Conservation (phyloP, 2,888 invertebrate species). For the Omphaloscelis lunosa region DNA sequence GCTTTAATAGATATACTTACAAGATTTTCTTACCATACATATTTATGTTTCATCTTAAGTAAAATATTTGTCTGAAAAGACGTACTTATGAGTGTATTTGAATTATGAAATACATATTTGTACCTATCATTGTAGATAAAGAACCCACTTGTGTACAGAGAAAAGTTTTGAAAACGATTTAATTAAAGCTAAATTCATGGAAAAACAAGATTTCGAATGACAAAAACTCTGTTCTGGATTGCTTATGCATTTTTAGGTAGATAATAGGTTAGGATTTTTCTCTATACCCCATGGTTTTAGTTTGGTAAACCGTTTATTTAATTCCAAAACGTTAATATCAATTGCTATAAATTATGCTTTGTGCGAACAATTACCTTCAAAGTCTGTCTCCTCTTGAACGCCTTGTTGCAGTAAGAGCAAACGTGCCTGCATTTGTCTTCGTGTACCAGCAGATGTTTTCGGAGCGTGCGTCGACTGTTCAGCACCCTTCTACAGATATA, state of each 20-base stretch:
- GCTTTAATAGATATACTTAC: not conserved
- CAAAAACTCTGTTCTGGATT: not conserved
- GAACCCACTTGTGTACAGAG: not conserved
- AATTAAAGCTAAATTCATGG: not conserved
- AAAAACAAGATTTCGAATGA: not conserved
- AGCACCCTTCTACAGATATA: slow-evolving; percentile 88
- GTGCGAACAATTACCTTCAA: slow-evolving; percentile 76
- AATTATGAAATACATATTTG: not conserved
- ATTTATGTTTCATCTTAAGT: not conserved
- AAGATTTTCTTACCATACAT: not conserved
- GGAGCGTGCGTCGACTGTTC: slow-evolving; percentile 89
- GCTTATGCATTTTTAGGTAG: not conserved
- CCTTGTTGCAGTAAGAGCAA: slow-evolving; percentile 90
- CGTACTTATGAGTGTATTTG: not conserved
- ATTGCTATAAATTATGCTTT: not conserved
- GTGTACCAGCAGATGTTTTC: slow-evolving; percentile 89
- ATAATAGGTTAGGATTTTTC: not conserved
- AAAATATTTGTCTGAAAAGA: not conserved
- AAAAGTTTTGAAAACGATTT: not conserved
- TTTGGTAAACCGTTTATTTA: not conserved
- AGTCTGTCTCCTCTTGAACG: slow-evolving; percentile 89
- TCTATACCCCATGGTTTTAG: not conserved
- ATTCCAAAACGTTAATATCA: not conserved
- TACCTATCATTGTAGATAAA: not conserved
- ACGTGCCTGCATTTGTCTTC: slow-evolving; percentile 89